Evolutionary conservation across 2,113 vertebrate species (phyloP).

Genomic region (Corythornis madagascariensis): DNA sequence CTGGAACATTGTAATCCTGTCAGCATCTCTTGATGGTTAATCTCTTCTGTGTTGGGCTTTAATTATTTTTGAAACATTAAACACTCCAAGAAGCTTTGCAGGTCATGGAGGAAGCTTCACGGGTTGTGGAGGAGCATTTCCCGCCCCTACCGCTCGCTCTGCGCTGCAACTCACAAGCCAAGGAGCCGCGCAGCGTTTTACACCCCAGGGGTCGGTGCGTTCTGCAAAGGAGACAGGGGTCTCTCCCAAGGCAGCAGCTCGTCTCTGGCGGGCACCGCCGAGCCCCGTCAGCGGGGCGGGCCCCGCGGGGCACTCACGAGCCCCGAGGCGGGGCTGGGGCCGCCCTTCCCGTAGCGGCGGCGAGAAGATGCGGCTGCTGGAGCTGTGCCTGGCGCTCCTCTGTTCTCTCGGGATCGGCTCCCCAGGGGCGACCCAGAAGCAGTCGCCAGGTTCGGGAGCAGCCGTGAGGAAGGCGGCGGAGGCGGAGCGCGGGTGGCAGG

Average conservation of each 20-base stretch:
- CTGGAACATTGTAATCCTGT: fast-evolving
- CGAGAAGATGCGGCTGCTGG: no score
- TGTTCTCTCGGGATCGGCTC: not conserved
- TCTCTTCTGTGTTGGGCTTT: not conserved
- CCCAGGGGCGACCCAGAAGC: not conserved
- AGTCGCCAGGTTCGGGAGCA: not conserved
- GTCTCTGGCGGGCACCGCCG: no score
- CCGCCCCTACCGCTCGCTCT: not conserved
- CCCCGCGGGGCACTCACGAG: not conserved
- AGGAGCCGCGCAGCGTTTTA: no score
- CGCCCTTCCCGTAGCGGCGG: no score
- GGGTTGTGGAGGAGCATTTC: no score
- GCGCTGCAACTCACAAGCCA: no score
- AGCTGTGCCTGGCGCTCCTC: not conserved
- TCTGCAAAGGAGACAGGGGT: no score
- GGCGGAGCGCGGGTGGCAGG: not conserved
- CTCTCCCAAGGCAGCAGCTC: no score
- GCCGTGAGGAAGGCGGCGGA: not conserved
- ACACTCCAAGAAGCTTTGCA: no score
- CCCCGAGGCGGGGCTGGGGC: no score
- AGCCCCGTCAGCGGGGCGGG: not conserved
- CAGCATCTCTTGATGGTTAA: fast-evolving
- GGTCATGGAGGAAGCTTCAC: not conserved
- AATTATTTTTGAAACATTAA: not conserved
- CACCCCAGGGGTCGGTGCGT: no score